Conservation (phyloP, 2,888 invertebrate species). For the Polia nebulosa region DNA sequence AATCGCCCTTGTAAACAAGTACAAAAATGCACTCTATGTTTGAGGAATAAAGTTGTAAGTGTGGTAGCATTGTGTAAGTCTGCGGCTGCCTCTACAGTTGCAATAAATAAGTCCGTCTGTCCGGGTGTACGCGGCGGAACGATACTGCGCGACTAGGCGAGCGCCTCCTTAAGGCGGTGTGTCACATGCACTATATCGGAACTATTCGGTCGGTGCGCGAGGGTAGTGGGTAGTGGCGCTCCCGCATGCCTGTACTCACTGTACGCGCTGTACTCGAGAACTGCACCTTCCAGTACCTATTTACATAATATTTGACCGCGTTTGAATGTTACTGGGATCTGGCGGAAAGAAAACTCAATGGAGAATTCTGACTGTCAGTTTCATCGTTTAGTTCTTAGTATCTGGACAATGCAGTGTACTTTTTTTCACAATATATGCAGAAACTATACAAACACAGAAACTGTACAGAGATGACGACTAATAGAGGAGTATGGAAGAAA, state of each 20-base stretch:
- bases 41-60: constrained; percentile 22
- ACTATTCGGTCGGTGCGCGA: constrained; percentile 38
- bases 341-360: too few relatives aligned
- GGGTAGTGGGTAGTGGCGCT: constrained; percentile 42
- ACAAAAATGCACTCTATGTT: constrained; percentile 21
- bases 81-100: constrained; percentile 44
- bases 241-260: constrained; percentile 21
- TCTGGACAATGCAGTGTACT: not conserved
- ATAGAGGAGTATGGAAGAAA: too few relatives aligned
- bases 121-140: constrained; percentile 46
- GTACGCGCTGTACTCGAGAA: not conserved
- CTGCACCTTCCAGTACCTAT: not conserved
- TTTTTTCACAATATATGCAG: not conserved
- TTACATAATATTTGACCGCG: constrained; percentile 1
- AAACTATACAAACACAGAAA: not conserved
- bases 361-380: not conserved
- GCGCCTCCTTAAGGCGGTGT: constrained; percentile 59
- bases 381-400: not conserved
- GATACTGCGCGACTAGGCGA: constrained; percentile 37
- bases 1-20: constrained; percentile 3
- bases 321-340: not conserved
- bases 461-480: too few relatives aligned
- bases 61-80: not conserved
- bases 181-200: constrained; percentile 63
- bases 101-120: constrained; percentile 68